Evolutionary conservation across 1,140 invertebrate species (phyloP), one percentile per base, ranked within the genome.

Genomic region (Acromyrmex echinatior): DNA sequence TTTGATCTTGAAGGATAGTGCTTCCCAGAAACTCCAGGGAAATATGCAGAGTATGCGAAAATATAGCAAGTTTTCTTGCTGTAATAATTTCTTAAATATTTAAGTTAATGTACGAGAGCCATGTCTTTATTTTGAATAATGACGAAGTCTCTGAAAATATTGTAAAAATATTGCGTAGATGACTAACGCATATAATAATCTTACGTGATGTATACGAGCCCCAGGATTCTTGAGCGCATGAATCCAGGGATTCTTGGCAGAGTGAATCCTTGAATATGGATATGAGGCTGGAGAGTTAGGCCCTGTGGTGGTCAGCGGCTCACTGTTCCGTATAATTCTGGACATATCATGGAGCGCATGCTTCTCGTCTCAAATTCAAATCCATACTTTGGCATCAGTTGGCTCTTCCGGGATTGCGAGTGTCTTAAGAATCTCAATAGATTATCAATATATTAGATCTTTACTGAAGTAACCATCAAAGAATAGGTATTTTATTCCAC

Each of bases 311-410:
- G 80, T 84, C 80, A 74, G 39, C n/a, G 68, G 14, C 7, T 25
- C 18, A 74, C 18, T 45, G 45, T 84, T 76, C 80, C 80, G 58
- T 63, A 81, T 81, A 84, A 84, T 74, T 76, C 56, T 76, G n/a
- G 39, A 74, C 80, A 63, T 84, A 76, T n/a, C 16, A 25, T 2
- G 18, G 16, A 39, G 39, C 68, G 21, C 80, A 82, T 84, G 28
- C 70, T 39, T 49, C 28, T 76, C 53, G 39, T 25, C 18, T 74
- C 56, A 25, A 74, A 62, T 82, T 82, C 66, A 53, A 62, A 74
- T 76, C 80, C 28, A n/a, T 84, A 84, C n/a, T 84, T 84, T 84
- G 80, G 70, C 56, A 84, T 3, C 39, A 16, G 18, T 62, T 39
- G 25, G 56, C 56, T 76, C 80, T 62, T 56, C 68, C 12, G 56